Evolutionary conservation across 2,888 invertebrate genomes (phyloP).

Genomic region (Deroplatys truncata): DNA sequence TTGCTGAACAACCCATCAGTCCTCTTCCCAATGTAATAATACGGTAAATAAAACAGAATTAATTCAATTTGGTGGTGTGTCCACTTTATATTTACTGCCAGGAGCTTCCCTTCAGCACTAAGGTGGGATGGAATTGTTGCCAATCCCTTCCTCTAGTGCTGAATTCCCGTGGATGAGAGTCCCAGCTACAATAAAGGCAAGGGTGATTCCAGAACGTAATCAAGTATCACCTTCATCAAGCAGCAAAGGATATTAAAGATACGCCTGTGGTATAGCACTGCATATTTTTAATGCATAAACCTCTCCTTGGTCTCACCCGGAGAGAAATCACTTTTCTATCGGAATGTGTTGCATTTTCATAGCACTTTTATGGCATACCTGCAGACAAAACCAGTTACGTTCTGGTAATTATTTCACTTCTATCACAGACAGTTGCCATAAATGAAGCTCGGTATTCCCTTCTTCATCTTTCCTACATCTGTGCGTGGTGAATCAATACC

Average conservation of each 20-base stretch:
- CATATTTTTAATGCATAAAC: neutral
- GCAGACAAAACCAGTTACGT: too few relatives aligned
- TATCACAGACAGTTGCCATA: too few relatives aligned
- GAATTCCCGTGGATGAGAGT: neutral
- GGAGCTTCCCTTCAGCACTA: neutral
- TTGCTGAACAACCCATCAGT: neutral
- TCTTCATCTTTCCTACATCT: too few relatives aligned
- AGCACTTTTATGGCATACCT: too few relatives aligned
- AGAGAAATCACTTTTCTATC: too few relatives aligned
- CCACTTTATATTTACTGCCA: conserved; percentile 27
- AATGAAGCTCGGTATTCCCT: too few relatives aligned
- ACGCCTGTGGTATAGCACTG: neutral
- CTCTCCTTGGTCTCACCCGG: too few relatives aligned
- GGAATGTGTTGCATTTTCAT: too few relatives aligned
- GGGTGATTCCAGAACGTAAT: neutral
- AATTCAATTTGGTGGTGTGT: conserved; percentile 31
- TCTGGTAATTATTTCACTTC: too few relatives aligned
- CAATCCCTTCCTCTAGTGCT: neutral
- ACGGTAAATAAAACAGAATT: conserved; percentile 32
- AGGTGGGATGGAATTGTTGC: neutral
- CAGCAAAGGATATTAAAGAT: neutral
- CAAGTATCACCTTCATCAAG: neutral
- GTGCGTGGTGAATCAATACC: too few relatives aligned
- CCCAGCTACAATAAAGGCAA: neutral
- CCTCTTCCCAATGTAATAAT: conserved; percentile 29